These are phyloP conservation scores for Tigriopus californicus DNA, from an alignment of 2,888 invertebrate genomes.

Conservation along the genomic window DNA sequence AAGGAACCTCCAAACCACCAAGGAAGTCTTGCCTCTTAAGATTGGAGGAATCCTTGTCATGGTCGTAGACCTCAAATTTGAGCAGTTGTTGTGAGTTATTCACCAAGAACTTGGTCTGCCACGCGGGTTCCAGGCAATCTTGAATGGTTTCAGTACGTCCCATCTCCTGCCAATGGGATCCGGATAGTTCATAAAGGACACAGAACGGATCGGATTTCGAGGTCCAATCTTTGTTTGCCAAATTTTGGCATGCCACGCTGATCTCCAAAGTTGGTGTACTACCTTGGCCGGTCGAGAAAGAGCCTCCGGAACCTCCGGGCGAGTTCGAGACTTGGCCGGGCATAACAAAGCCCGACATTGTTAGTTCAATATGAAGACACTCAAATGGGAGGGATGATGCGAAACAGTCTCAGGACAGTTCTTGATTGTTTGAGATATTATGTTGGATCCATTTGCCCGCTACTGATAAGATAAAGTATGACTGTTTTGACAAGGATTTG, in stretches of 20 bases:
- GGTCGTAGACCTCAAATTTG: slow-evolving; percentile 32
- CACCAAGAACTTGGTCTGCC: slow-evolving; percentile 34
- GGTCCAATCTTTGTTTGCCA: slow-evolving; percentile 27
- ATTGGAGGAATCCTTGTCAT: slow-evolving; percentile 25
- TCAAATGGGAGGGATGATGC: too few relatives aligned
- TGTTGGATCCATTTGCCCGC: too few relatives aligned
- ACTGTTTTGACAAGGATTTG: too few relatives aligned
- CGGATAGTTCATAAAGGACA: slow-evolving; percentile 23
- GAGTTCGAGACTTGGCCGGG: too few relatives aligned
- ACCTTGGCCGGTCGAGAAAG: too few relatives aligned
- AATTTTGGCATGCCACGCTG: slow-evolving; percentile 19
- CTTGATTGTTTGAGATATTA: too few relatives aligned
- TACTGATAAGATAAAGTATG: too few relatives aligned
- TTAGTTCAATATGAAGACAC: too few relatives aligned
- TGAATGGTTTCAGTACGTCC: slow-evolving; percentile 31
- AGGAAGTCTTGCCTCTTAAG: slow-evolving; percentile 31
- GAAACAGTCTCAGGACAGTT: too few relatives aligned
- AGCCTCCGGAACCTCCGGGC: too few relatives aligned
- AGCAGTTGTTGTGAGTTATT: slow-evolving; percentile 32
- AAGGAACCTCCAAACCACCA: slow-evolving; percentile 33
- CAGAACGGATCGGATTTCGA: slow-evolving; percentile 32
- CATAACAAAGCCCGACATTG: too few relatives aligned
- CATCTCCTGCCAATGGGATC: slow-evolving; percentile 23
- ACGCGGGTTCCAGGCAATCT: slow-evolving; percentile 33
- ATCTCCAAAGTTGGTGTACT: not conserved